Percentiles rank a stretch among this genome's conserved stretches.
These are phyloP conservation scores for Heloderma charlesbogerti DNA, from an alignment of 2,113 vertebrate genomes.

Conservation along the genomic window DNA sequence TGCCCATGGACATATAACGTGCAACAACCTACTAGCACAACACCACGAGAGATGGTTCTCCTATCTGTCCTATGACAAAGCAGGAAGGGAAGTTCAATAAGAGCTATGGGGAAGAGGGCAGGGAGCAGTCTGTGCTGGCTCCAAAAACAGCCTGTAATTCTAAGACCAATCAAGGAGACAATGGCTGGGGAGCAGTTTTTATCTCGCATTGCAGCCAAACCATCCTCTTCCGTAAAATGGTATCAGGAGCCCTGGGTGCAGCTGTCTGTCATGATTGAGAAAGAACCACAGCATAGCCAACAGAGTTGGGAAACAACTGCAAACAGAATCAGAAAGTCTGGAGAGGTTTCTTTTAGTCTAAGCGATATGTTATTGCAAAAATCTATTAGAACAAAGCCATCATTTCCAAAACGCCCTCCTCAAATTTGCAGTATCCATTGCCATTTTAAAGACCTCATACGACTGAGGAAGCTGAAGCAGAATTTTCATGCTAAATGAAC, in stretches of 20 bases:
- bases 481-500: not conserved
- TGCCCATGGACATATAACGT: not conserved
- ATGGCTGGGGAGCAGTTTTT: not conserved
- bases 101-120: not conserved
- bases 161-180: conserved; percentile 3
- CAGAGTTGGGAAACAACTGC: not conserved
- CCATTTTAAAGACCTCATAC: not conserved
- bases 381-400: not conserved
- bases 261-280: not conserved
- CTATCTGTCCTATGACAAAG: not conserved
- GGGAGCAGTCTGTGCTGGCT: not conserved
- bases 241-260: not conserved
- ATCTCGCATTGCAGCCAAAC: not conserved
- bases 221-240: not conserved
- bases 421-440: not conserved
- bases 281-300: not conserved
- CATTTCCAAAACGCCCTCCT: not conserved
- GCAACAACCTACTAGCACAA: not conserved
- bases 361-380: not conserved
- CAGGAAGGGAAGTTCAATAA: not conserved
- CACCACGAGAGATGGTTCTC: not conserved
- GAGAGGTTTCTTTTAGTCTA: not conserved
- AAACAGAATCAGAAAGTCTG: not conserved
- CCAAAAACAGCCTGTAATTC: not conserved
- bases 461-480: not conserved